Conservation (phyloP, 2,797 vertebrate genomes). For the Sebastes itinus region DNA sequence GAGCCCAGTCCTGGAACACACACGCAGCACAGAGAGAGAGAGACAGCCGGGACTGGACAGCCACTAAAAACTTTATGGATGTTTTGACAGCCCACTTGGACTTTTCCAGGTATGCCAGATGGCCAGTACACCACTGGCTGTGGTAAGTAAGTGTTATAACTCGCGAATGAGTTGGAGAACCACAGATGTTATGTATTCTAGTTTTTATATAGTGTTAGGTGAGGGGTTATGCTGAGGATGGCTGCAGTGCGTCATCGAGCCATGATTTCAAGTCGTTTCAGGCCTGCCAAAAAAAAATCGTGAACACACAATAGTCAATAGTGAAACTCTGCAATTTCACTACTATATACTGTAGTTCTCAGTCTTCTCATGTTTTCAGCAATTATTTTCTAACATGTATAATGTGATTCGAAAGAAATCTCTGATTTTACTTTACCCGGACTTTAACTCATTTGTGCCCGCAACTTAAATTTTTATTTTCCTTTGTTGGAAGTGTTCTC, state of each 20-base stretch:
- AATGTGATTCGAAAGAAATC: not conserved
- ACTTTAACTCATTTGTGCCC: not conserved
- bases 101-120: not conserved
- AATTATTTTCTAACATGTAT: not conserved
- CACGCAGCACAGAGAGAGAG: too few species aligned
- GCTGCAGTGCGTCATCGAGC: too few species aligned
- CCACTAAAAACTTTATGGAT: too few species aligned
- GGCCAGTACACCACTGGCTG: not conserved
- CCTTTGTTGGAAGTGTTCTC: not conserved
- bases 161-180: not conserved
- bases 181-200: not conserved
- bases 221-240: too few species aligned
- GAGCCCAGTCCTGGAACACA: too few species aligned
- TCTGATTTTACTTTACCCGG: not conserved
- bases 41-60: too few species aligned
- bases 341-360: too few species aligned
- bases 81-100: too few species aligned
- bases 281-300: not conserved
- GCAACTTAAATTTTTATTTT: not conserved
- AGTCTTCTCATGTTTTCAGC: not conserved
- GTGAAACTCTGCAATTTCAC: too few species aligned
- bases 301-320: too few species aligned
- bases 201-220: too few species aligned
- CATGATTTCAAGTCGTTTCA: fast-evolving
- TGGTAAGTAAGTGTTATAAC: not conserved